Evolutionary conservation across 2,888 invertebrate genomes (phyloP).

Genomic region (Euclidia mi): DNA sequence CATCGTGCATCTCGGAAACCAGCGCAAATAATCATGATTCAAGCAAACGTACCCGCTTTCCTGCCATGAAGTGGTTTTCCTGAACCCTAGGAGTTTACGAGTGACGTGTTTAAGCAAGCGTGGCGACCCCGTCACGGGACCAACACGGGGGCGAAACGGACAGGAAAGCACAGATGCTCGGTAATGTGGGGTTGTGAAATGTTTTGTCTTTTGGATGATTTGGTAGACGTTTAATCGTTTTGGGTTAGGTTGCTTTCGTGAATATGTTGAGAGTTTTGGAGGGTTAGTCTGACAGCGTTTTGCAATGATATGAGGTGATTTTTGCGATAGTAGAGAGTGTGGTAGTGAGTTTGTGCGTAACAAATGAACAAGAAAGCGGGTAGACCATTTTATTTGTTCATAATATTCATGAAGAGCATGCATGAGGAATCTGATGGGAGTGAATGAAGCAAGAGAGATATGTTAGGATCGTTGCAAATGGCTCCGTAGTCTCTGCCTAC

Average conservation of each 20-base stretch:
- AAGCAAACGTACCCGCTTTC: not conserved
- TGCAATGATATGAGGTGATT: too few species aligned
- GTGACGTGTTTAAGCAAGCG: constrained; percentile 15
- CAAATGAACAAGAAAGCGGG: too few species aligned
- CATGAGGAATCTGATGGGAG: too few species aligned
- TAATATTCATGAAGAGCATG: too few species aligned
- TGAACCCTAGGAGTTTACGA: constrained; percentile 10
- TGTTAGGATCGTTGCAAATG: too few species aligned
- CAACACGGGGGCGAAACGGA: not conserved
- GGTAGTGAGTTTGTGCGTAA: too few species aligned
- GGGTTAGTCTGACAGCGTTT: too few species aligned
- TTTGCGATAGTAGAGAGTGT: too few species aligned
- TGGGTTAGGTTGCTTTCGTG: not conserved
- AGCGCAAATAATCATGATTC: constrained; percentile 9
- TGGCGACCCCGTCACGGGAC: constrained; percentile 10
- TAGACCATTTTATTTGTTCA: too few species aligned
- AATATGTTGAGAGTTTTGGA: too few species aligned
- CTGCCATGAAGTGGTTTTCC: constrained; percentile 6
- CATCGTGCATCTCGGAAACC: not conserved
- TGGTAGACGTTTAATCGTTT: not conserved
- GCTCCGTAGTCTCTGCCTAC: too few species aligned
- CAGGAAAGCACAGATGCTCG: constrained; percentile 1
- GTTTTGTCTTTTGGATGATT: not conserved
- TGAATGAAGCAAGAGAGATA: too few species aligned
- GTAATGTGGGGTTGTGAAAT: constrained; percentile 12